Evolutionary conservation across 2,888 invertebrate species (phyloP).

Genomic region (Patella pellucida): DNA sequence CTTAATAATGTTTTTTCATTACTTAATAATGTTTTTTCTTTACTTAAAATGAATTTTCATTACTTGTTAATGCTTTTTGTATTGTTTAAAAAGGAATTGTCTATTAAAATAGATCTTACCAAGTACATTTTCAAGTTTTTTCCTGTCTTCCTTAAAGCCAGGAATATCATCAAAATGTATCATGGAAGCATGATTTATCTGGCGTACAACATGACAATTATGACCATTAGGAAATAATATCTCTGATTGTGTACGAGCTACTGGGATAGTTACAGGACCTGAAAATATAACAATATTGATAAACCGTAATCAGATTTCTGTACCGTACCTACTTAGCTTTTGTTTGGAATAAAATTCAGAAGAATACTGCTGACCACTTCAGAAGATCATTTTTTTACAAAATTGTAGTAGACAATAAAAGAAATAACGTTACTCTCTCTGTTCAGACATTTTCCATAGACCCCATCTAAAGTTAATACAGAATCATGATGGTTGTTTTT

Average conservation of each 20-base stretch:
- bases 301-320: neutral
- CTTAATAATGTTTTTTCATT: no score
- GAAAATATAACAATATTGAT: constrained; percentile 22
- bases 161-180: constrained; percentile 51
- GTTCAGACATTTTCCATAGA: no score
- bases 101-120: no score
- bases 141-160: constrained; percentile 44
- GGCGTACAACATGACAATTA: constrained; percentile 47
- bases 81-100: no score
- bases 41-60: no score
- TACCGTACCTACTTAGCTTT: neutral
- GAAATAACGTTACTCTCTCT: no score
- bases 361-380: neutral
- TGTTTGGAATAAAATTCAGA: neutral
- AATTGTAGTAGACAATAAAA: no score
- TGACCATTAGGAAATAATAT: constrained; percentile 51
- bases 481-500: no score
- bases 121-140: constrained; percentile 43
- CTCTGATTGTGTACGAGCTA: constrained; percentile 38
- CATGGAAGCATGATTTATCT: constrained; percentile 52
- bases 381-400: no score
- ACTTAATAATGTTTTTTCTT: no score
- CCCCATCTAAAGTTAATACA: no score
- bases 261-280: constrained; percentile 41
- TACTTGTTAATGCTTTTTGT: no score